Base-by-base conservation (phyloP, 2,797 vertebrate genomes). In the Xenops minutus region DNA sequence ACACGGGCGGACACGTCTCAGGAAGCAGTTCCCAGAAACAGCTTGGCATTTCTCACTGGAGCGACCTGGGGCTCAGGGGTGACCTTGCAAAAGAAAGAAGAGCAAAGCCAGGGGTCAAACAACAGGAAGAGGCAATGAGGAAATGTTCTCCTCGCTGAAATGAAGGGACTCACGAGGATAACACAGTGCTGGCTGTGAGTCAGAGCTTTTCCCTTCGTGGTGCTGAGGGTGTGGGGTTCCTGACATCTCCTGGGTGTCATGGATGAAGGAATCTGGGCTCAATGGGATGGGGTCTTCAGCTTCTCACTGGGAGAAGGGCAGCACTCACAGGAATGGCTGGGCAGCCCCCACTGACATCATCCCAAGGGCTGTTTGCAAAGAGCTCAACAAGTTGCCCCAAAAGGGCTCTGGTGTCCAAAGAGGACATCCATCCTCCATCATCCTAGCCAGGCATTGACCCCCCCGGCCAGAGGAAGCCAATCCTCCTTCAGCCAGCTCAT, bases 71-170 rank as follows among this genome's bases (percentile, higher is more conserved):
- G 34, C 37, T 73, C 63, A 55, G 5, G 13, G 26, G 20, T 56
- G 19, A 44, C 74, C 68, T 89, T 62, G 79, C 63, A 69, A 67
- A 81, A 89, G 86, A 58, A 88, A 85, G 84, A 77, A 66, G 75
- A 81, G 39, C 6, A 1, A 73, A 75, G 74, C 39, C 85, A 91
- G 67, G 54, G 87, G 87, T 96, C 92, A 96, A 93, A 75, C n/a
- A 71, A 88, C 96, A 95, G 95, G 95, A 97, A 95, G 20, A 73
- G 83, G 30, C 81, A 37, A 22, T 89, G 83, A 95, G 91, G 94
- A 95, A 96, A 95, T 4, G 27, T 51, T 37, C 82, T n/a, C 67
- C 37, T 66, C 0, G 1, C 51, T 88, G 55, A 58, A 71, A 34
- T 68, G 36, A 36, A 13, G 59, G 92, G 87, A 14, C 71, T 79